phyloP scores from a whole-genome alignment of 1,140 invertebrate species.

The Drosophila punjabiensis region DNA sequence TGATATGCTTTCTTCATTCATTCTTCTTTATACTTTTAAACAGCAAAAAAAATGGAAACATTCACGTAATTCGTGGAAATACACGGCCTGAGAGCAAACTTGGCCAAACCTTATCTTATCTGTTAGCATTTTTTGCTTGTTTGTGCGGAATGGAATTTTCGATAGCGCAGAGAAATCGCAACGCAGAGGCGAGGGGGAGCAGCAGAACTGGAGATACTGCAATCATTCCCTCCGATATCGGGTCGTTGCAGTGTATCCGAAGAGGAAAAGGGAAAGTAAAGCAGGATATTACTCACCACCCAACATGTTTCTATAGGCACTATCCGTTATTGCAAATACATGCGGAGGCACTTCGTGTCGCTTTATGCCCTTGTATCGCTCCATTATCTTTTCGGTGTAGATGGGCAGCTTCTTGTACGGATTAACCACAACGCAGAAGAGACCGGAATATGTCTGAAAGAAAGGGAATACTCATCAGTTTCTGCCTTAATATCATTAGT shows the following conservation, averaged over 20 bases:
- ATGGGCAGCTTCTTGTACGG: conserved; percentile 99
- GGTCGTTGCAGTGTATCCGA: conserved; percentile 91
- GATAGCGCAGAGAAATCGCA: conserved; percentile 48
- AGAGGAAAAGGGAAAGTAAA: background rate
- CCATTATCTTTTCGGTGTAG: conserved; percentile 99
- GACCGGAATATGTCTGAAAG: conserved; percentile 98
- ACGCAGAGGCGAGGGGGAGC: conserved; percentile 3
- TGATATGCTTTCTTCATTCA: background rate
- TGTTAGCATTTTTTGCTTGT: conserved; percentile 25
- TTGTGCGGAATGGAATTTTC: conserved; percentile 56
- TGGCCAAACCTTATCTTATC: conserved; percentile 34
- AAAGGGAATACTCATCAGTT: conserved; percentile 32
- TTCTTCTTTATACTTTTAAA: conserved; percentile 2
- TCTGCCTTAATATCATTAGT: background rate
- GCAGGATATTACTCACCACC: conserved; percentile 92
- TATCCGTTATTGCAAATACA: conserved; percentile 99
- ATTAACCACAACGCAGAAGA: conserved; percentile 99
- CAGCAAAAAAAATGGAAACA: background rate
- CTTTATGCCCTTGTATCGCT: conserved; percentile 99
- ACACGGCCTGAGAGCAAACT: conserved; percentile 1
- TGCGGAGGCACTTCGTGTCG: conserved; percentile 99
- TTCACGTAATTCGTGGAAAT: conserved; percentile 54
- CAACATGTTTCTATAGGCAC: conserved; percentile 99
- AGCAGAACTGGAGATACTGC: conserved; percentile 1
- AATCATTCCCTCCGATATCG: conserved; percentile 96